Percentiles rank a stretch among this genome's conserved stretches.
Evolutionary conservation across 1,140 invertebrate species (phyloP).

Genomic region (Eriocheir sinensis): DNA sequence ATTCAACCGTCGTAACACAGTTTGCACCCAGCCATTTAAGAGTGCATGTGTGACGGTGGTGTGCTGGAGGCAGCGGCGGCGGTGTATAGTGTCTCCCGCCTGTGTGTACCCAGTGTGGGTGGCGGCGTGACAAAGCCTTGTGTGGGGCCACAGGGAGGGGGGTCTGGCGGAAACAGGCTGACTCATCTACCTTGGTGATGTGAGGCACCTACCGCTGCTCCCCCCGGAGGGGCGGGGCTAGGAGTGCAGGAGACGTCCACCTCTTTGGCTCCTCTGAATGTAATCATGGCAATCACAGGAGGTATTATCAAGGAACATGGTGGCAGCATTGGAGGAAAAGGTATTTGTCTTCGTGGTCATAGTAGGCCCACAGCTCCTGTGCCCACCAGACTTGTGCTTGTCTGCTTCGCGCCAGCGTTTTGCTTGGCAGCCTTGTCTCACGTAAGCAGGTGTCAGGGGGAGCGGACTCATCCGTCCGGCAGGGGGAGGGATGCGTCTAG

Average conservation of each 20-base stretch:
- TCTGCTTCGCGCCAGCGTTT: not conserved
- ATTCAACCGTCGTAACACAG: not conserved
- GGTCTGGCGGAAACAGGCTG: slow-evolving; percentile 42
- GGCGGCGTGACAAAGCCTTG: not conserved
- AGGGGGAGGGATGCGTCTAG: slow-evolving; percentile 1
- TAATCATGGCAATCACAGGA: not conserved
- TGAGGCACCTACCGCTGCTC: not conserved
- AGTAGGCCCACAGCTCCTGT: not conserved
- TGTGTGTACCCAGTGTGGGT: not conserved
- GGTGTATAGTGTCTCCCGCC: not conserved
- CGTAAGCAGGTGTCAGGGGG: not conserved
- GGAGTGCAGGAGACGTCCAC: not conserved
- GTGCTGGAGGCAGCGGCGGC: not conserved
- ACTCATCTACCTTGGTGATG: slow-evolving; percentile 41
- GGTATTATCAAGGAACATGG: not conserved
- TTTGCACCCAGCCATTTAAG: not conserved
- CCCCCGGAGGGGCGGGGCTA: not conserved
- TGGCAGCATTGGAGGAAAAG: not conserved
- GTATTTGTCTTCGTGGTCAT: not conserved
- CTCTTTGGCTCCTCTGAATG: not conserved
- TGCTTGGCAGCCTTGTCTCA: not conserved
- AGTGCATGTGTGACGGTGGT: too few relatives aligned
- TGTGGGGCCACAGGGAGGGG: not conserved
- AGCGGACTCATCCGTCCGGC: not conserved
- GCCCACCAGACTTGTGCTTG: not conserved